Evolutionary conservation across 2,888 invertebrate species (phyloP), one percentile per base, ranked within the genome.

Genomic region (Acheta domesticus): DNA sequence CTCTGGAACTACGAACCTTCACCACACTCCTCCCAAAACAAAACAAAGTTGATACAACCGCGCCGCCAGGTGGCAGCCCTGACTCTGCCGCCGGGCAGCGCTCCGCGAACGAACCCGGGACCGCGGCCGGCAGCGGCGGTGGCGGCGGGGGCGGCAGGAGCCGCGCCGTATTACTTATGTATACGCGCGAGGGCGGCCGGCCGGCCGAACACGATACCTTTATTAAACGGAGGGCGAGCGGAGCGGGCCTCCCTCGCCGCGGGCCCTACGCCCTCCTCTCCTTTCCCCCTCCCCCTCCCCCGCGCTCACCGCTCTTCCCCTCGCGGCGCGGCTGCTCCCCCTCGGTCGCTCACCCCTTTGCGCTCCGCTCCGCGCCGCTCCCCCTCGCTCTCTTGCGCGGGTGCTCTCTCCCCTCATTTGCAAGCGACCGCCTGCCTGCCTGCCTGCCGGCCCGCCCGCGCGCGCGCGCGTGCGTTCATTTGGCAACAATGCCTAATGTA

Each of bases 401-500:
- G 36, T 36, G 36, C 36, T 36, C 36, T 36, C 36, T 1, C 36
- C 36, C 36, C 36, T 36, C 36, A 36, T 36, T 36, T 36, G 36
- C 36, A 36, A 36, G 36, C 36, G 36, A 4, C 36, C 36, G 36
- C 36, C 36, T 1, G 36, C 36, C 36, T 4, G 36, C 36, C 36
- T 0, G 36, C 23, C 23, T 2, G 23, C 23, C 23, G 23, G n/a
- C n/a, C n/a, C n/a, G n/a, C 36, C 36, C 36, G 36, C 36, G 5
- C 36, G 36, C 36, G 62, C 62, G 62, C 16, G 16, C n/a, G 62
- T 62, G 62, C 62, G 62, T 62, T 62, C 62, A 62, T 62, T 62
- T 62, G 62, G 62, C 62, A 62, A 62, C 62, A 62, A 62, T 62
- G 62, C 62, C 62, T 62, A 62, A 62, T 62, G n/a, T 14, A 62